Conservation (phyloP, 2,888 invertebrate species). For the Spilarctia lutea region DNA sequence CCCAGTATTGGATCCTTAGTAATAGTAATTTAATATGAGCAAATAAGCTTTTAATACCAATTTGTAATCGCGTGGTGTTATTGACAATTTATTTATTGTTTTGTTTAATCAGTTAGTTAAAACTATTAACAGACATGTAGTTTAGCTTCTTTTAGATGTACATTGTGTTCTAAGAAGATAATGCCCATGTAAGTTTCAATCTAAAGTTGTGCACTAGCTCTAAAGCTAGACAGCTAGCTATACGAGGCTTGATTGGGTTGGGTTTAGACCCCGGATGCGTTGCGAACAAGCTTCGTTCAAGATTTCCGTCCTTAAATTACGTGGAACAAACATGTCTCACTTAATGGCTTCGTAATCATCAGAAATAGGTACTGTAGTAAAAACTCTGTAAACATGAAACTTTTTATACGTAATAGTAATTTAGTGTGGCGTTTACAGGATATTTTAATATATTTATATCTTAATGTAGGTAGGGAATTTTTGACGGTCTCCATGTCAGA, state of each 20-base stretch:
- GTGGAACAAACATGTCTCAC: slow-evolving; percentile 60
- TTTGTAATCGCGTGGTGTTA: too few species aligned
- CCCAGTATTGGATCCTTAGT: too few species aligned
- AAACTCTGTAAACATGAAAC: too few species aligned
- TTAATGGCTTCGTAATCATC: slow-evolving; percentile 35
- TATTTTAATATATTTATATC: neutral
- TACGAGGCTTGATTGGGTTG: too few species aligned
- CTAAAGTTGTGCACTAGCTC: slow-evolving; percentile 44
- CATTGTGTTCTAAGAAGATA: slow-evolving; percentile 60
- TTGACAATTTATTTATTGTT: too few species aligned
- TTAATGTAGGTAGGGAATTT: neutral
- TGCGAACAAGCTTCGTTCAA: slow-evolving; percentile 42
- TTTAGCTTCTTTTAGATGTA: slow-evolving; percentile 49
- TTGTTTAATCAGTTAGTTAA: too few species aligned
- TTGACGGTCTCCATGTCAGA: too few species aligned
- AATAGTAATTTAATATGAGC: too few species aligned
- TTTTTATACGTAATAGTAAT: too few species aligned
- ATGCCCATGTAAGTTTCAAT: slow-evolving; percentile 58
- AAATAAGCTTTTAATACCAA: too few species aligned
- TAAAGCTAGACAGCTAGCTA: too few species aligned
- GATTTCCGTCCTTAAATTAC: slow-evolving; percentile 75
- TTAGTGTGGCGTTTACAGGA: too few species aligned
- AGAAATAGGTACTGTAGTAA: neutral
- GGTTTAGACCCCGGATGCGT: slow-evolving; percentile 40
- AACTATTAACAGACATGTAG: slow-evolving; percentile 6